Conservation (phyloP, 2,113 vertebrate genomes). For the Orthonyx spaldingii region DNA sequence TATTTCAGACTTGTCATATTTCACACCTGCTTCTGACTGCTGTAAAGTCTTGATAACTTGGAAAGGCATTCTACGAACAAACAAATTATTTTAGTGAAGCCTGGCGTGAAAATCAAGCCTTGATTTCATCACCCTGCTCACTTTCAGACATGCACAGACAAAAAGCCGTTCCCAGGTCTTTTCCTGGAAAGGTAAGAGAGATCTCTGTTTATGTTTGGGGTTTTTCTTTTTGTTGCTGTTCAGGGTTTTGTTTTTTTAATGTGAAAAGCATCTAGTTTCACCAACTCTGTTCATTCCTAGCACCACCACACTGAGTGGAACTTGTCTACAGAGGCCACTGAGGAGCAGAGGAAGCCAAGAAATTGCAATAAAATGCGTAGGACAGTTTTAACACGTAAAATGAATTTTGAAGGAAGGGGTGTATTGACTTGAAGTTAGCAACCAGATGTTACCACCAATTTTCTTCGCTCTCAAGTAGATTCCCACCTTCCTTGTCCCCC, state of each 20-base stretch:
- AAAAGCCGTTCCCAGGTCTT: not conserved
- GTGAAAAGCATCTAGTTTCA: not conserved
- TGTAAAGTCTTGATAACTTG: not conserved
- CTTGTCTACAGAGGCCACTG: not conserved
- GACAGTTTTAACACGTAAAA: not conserved
- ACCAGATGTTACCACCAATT: not conserved
- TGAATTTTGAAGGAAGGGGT: not conserved
- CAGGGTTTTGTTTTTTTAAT: not conserved
- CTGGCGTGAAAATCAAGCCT: not conserved
- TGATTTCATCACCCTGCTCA: constrained; percentile 2
- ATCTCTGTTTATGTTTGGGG: not conserved
- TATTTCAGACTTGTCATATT: not conserved
- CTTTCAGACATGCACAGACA: not conserved
- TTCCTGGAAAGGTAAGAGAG: not conserved
- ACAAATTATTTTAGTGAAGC: not conserved
- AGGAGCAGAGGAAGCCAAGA: not conserved
- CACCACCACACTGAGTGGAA: not conserved
- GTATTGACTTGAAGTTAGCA: not conserved
- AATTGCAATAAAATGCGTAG: not conserved
- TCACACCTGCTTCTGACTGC: not conserved
- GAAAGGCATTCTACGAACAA: not conserved
- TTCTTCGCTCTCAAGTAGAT: not conserved
- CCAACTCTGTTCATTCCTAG: not conserved
- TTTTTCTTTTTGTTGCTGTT: not conserved
- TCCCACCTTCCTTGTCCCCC: not conserved